Percentiles rank a stretch among this genome's conserved stretches.
phyloP scores from a whole-genome alignment of 2,113 vertebrate species.

The Ophthalmolycus amberensis region DNA sequence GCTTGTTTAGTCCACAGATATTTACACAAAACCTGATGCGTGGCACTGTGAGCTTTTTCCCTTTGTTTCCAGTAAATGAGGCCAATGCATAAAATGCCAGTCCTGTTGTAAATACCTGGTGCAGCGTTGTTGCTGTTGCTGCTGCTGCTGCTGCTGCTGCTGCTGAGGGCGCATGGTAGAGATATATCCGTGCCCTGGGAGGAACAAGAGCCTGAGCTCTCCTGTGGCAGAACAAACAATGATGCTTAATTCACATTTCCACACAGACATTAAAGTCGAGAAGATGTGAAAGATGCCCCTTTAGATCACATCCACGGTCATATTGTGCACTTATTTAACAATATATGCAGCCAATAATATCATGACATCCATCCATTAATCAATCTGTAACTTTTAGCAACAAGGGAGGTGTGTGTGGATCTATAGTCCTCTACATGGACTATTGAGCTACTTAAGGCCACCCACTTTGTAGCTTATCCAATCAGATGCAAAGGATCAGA shows the following conservation, averaged over 20 bases:
- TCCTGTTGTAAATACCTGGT: slow-evolving; percentile 50
- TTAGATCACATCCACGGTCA: not conserved
- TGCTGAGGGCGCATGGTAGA: slow-evolving; percentile 76
- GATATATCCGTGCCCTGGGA: slow-evolving; percentile 82
- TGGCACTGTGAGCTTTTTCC: not conserved
- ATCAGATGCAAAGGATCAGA: not conserved
- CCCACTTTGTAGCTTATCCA: too few relatives aligned
- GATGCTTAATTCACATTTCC: not conserved
- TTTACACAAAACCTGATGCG: not conserved
- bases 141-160: slow-evolving; percentile 68
- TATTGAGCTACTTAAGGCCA: too few relatives aligned
- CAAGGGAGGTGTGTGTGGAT: not conserved
- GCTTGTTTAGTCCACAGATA: not conserved
- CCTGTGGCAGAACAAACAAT: slow-evolving; percentile 56
- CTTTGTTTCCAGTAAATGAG: not conserved
- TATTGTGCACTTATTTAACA: not conserved
- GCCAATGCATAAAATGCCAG: not conserved
- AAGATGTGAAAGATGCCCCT: not conserved
- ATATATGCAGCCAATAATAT: not conserved
- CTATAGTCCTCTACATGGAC: too few relatives aligned
- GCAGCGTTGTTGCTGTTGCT: slow-evolving; percentile 51
- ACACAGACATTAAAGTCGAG: not conserved
- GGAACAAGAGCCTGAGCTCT: slow-evolving; percentile 74
- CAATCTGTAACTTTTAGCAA: not conserved
- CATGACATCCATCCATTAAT: not conserved